These are phyloP conservation scores for Vidua macroura DNA, from an alignment of 2,113 vertebrate species.

Conservation along the genomic window DNA sequence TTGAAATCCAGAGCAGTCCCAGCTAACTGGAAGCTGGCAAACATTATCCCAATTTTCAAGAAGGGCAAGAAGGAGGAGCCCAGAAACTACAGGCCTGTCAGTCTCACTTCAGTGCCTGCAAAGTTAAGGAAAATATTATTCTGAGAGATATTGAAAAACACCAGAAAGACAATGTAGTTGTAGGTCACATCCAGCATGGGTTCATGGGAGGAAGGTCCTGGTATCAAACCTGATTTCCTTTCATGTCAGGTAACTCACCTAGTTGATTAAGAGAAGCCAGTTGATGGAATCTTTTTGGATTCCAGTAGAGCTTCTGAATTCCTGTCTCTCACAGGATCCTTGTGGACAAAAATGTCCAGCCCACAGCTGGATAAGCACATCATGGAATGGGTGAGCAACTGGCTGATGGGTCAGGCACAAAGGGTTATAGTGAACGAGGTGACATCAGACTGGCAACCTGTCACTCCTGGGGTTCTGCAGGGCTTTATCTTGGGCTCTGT, in stretches of 20 bases:
- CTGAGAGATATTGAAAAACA: background rate
- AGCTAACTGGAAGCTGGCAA: background rate
- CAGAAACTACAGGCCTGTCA: background rate
- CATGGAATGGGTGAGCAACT: background rate
- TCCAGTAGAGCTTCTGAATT: background rate
- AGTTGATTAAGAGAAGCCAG: background rate
- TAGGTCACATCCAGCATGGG: background rate
- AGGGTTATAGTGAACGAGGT: background rate
- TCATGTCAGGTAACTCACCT: background rate
- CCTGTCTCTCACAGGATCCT: background rate
- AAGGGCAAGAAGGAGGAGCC: background rate
- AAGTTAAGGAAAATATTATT: background rate
- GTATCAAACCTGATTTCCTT: background rate
- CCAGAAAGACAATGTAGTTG: background rate
- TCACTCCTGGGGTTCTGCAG: background rate
- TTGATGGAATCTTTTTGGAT: background rate
- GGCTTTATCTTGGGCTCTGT: background rate
- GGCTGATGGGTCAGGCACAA: background rate
- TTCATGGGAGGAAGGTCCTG: background rate
- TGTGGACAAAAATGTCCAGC: background rate
- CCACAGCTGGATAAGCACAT: background rate
- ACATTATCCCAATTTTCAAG: rapidly evolving
- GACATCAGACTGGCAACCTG: background rate
- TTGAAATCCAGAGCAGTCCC: background rate
- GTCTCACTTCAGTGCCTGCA: background rate